Base-by-base conservation (phyloP, 1,140 invertebrate genomes). In the Drosophila sp. region DNA sequence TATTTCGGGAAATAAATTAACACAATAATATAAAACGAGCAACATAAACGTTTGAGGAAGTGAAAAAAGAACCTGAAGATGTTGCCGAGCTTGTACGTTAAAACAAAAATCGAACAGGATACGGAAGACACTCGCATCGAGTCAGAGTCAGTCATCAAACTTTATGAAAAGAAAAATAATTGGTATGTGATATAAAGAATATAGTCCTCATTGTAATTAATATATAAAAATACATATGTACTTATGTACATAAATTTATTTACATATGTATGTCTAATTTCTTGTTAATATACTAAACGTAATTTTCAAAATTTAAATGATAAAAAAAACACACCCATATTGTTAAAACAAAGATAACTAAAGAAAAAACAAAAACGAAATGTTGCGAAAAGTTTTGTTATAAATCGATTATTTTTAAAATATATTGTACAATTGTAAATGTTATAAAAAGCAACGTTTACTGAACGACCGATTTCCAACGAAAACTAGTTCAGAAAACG, bases 151-250 rank as follows among this genome's bases (percentile, higher is more conserved):
- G 56, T 63, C 40, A 68, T 79, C 77, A 79, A 50, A 79, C 70
- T 79, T 76, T 76, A 76, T 73, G 84, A 89, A 72, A 50, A 50
- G 23, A 50, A 84, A 72, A 89, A 76, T 80, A 89, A 89, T 89
- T 89, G 85, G 84, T 90, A 89, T 89, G 84, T 89, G 84, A 90
- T 91, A 90, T 91, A 91, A 90, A 74, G 73, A 89, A 90, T 90
- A 91, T 90, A 91, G 89, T 91, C 87, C 80, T 90, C 87, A 72
- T 89, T 91, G 60, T 90, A 90, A 91, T 91, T 80, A 83, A 84
- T 90, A 70, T 70, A 84, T 80, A 89, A 3, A 27, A 70, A 74
- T 40, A 47, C 2, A 47, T 23, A 44, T 40, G 23, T n/a, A 47
- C 25, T 25, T 47, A 47, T 25, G 7, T 50, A 50, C 8, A 4